Conservation (phyloP, 2,888 invertebrate genomes). For the Diaphora mendica region DNA sequence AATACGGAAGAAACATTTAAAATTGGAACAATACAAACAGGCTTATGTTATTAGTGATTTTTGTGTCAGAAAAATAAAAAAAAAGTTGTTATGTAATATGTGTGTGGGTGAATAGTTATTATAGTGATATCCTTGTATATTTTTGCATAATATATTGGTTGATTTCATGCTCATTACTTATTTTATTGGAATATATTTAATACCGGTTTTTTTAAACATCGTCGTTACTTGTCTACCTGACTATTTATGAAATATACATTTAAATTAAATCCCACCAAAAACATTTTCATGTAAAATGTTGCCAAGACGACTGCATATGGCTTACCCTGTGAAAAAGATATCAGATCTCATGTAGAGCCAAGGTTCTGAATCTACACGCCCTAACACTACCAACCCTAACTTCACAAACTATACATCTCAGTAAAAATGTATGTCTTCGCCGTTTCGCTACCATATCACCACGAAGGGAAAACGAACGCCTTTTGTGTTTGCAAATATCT, state of each 20-base stretch:
- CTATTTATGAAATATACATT: background rate
- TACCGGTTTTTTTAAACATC: slow-evolving; percentile 26
- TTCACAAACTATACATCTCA: too few species aligned
- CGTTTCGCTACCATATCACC: too few species aligned
- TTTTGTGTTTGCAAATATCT: too few species aligned
- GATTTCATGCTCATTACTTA: slow-evolving; percentile 36
- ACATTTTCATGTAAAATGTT: too few species aligned
- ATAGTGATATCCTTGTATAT: slow-evolving; percentile 31
- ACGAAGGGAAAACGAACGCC: too few species aligned
- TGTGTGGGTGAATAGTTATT: slow-evolving; percentile 22
- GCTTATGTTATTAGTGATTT: slow-evolving; percentile 17
- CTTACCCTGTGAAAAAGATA: too few species aligned
- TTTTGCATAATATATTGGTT: slow-evolving; percentile 42
- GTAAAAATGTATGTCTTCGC: too few species aligned
- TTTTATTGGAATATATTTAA: slow-evolving; percentile 40
- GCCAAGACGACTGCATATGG: too few species aligned
- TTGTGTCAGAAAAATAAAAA: slow-evolving; percentile 14
- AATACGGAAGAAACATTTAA: slow-evolving; percentile 50
- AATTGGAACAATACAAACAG: slow-evolving; percentile 19
- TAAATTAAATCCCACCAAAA: too few species aligned
- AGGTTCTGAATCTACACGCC: too few species aligned
- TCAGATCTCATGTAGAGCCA: too few species aligned
- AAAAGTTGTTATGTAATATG: slow-evolving; percentile 24
- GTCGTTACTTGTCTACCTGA: background rate
- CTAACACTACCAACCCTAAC: too few species aligned